These are phyloP conservation scores for Formica selysi DNA, from an alignment of 1,140 invertebrate genomes.

Conservation along the genomic window DNA sequence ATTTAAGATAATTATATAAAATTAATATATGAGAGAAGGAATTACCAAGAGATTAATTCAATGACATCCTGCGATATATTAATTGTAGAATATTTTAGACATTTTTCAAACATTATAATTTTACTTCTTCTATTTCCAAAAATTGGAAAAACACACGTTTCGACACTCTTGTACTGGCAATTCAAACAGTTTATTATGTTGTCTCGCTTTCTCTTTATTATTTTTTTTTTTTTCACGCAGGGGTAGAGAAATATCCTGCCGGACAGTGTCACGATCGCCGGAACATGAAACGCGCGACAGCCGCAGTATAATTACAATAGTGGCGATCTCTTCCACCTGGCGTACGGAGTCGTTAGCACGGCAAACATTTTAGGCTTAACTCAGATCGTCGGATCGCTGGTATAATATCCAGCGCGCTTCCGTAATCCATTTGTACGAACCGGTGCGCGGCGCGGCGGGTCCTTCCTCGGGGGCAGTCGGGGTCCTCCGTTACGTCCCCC, in stretches of 20 bases:
- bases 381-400: conserved; percentile 76
- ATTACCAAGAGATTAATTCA: not conserved
- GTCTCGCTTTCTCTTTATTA: not conserved
- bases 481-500: conserved; percentile 15
- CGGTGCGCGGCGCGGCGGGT: conserved; percentile 2
- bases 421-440: conserved; percentile 78
- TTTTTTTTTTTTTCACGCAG: conserved; percentile 17
- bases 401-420: conserved; percentile 80
- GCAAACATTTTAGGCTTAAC: conserved; percentile 78
- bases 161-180: not conserved
- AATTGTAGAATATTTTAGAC: not conserved
- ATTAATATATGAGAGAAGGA: not conserved
- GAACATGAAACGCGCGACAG: conserved; percentile 69
- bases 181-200: not conserved
- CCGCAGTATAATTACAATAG: conserved; percentile 80
- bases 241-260: conserved; percentile 12
- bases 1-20: not conserved
- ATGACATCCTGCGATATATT: not conserved
- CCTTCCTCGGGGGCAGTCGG: conserved; percentile 62
- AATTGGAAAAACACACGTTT: not conserved
- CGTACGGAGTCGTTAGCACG: conserved; percentile 81
- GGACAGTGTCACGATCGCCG: conserved; percentile 38
- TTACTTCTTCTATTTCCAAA: not conserved
- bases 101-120: not conserved
- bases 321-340: conserved; percentile 78